Evolutionary conservation across 2,888 invertebrate genomes (phyloP), one percentile per base, ranked within the genome.

Genomic region (Epirrhoe tristata): DNA sequence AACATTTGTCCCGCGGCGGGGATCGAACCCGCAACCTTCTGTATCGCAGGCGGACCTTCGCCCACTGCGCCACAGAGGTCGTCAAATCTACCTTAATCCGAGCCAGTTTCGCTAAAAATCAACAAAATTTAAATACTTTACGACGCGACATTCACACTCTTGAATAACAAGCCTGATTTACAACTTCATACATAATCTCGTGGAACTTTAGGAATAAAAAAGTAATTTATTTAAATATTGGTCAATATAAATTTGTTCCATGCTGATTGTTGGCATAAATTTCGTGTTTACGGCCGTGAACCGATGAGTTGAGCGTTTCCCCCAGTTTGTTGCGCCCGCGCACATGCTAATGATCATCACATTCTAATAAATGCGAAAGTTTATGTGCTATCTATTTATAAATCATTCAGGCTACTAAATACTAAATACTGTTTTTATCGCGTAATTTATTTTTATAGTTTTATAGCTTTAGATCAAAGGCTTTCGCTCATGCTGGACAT

Each of bases 111-210:
- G 31, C 34, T 61, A 54, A 50, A 62, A 34, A 12, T 16, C 17
- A 31, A 61, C 14, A 16, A 34, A 34, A 54, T 48, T 50, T 24
- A 43, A 58, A 66, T 61, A 36, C 63, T 59, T 63, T 59, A 58
- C 53, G 31, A 48, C 36, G 46, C 46, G 8, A 17, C 53, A 48
- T 66, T 62, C 43, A 43, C 56, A 46, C 46, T 51, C 43, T n/a
- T 67, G 52, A 60, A 63, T 69, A 70, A 68, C 69, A 54, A 74
- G 70, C 65, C 58, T 67, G 67, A 70, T 74, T 74, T 74, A 74
- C 70, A 69, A 69, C 74, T 72, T 69, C 59, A 69, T 70, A 63
- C 57, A 63, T 57, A 48, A 63, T 63, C 56, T 56, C 59, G 58
- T 12, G 54, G 36, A 51, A 50, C 36, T 60, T 48, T 60, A 53